Percentiles rank a stretch among this genome's conserved stretches.
Conservation (phyloP, 2,797 vertebrate genomes). For the Valencia hispanica region DNA sequence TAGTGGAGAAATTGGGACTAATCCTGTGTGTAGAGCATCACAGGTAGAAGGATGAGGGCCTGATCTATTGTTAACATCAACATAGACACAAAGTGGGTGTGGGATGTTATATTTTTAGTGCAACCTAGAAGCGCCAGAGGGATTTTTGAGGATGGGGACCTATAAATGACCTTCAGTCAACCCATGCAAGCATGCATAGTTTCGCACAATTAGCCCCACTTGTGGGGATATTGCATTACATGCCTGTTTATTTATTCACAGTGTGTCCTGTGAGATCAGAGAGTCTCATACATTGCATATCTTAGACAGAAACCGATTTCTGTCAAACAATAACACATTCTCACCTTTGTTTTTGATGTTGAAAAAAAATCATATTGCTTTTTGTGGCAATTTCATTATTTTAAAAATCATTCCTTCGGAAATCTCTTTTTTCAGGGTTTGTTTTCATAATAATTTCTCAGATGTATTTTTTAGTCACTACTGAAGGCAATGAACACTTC, state of each 20-base stretch:
- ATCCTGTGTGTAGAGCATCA: constrained; percentile 82
- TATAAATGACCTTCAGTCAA: constrained; percentile 61
- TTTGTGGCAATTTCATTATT: background rate
- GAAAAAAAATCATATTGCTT: background rate
- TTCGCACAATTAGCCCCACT: constrained; percentile 20
- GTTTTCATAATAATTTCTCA: background rate
- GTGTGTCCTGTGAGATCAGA: constrained; percentile 34
- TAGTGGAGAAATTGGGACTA: constrained; percentile 71
- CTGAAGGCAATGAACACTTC: background rate
- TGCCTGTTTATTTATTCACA: constrained; percentile 50
- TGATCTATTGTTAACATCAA: constrained; percentile 65
- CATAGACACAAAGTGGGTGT: constrained; percentile 52
- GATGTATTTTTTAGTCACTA: too few relatives aligned
- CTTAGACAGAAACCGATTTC: constrained; percentile 17
- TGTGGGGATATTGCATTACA: constrained; percentile 58
- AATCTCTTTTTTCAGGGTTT: background rate
- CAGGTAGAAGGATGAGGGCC: constrained; percentile 77
- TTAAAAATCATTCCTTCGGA: background rate
- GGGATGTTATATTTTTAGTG: constrained; percentile 41
- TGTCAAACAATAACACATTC: background rate
- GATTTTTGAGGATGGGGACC: constrained; percentile 49
- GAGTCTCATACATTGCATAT: constrained; percentile 8
- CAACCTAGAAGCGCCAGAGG: constrained; percentile 42
- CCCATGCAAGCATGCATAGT: constrained; percentile 29
- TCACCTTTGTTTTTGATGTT: constrained; percentile 2